Evolutionary conservation across 2,888 invertebrate species (phyloP).

Genomic region (Sarcophaga carnaria): DNA sequence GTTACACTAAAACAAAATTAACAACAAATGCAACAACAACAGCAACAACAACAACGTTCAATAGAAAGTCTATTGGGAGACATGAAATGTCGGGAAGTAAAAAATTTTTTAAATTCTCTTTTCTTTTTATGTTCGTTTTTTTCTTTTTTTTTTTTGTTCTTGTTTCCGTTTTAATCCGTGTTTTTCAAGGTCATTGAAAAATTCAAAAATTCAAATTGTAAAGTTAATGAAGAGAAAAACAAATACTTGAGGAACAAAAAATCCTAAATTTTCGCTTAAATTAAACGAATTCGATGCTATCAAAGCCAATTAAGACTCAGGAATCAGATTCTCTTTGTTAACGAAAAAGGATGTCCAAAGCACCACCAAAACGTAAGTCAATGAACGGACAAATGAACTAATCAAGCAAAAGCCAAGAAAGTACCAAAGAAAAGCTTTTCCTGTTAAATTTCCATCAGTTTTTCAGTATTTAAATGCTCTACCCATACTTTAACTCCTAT

Average conservation of each 20-base stretch:
- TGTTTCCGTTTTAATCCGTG: not conserved
- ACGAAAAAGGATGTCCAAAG: not conserved
- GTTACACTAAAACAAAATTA: constrained; percentile 26
- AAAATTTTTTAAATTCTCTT: constrained; percentile 20
- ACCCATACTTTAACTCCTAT: too few species aligned
- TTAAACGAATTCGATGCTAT: not conserved
- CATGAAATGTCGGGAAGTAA: constrained; percentile 28
- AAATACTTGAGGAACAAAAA: not conserved
- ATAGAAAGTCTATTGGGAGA: constrained; percentile 57
- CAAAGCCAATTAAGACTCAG: not conserved
- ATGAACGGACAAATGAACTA: constrained; percentile 32
- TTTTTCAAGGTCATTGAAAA: constrained; percentile 63
- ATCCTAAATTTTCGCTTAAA: not conserved
- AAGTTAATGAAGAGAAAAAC: not conserved
- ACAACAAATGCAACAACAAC: not conserved
- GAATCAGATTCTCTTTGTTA: too few species aligned
- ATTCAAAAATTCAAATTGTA: constrained; percentile 11
- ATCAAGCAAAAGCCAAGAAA: not conserved
- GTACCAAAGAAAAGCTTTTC: not conserved
- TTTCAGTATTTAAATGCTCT: too few species aligned
- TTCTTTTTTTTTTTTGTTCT: not conserved
- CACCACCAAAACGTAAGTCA: constrained; percentile 39
- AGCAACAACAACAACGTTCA: constrained; percentile 36
- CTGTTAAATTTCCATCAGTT: too few species aligned
- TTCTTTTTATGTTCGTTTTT: not conserved